These are phyloP conservation scores for Cryptocephalus primarius DNA, from an alignment of 2,888 invertebrate species.

Conservation along the genomic window DNA sequence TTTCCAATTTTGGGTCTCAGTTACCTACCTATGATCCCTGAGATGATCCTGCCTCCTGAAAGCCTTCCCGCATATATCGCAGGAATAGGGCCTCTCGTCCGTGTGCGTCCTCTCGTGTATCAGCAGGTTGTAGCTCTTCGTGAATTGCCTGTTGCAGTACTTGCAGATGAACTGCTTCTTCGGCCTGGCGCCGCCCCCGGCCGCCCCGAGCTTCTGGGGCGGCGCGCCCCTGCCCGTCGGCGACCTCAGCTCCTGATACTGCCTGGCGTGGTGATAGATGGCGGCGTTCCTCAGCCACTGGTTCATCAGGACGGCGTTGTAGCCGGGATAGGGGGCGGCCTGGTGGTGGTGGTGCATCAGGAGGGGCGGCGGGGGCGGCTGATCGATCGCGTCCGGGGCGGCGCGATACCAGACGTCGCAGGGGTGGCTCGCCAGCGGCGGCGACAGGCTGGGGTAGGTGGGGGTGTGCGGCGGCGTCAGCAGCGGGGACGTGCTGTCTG, in stretches of 20 bases:
- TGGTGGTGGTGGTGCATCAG: constrained; percentile 26
- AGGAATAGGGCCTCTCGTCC: constrained; percentile 91
- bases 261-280: constrained; percentile 49
- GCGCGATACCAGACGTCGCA: constrained; percentile 33
- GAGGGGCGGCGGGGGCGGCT: background rate
- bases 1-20: too few species aligned
- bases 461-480: constrained; percentile 66
- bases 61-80: constrained; percentile 92
- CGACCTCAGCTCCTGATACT: constrained; percentile 21
- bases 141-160: constrained; percentile 94
- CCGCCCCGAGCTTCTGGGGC: constrained; percentile 31
- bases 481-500: constrained; percentile 39
- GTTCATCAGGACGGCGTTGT: constrained; percentile 52
- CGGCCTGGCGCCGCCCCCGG: constrained; percentile 43
- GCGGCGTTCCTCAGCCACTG: constrained; percentile 67
- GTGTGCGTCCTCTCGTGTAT: constrained; percentile 97
- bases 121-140: constrained; percentile 93
- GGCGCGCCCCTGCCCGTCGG: constrained; percentile 35
- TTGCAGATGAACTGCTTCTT: constrained; percentile 93
- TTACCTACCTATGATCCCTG: constrained; percentile 68
- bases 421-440: constrained; percentile 18
- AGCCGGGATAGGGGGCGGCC: constrained; percentile 22
- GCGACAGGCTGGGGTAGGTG: constrained; percentile 41
- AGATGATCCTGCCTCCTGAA: constrained; percentile 92
- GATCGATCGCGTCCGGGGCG: constrained; percentile 24